Conservation (phyloP, 1,140 invertebrate species). For the Drosophila repletoides region DNA sequence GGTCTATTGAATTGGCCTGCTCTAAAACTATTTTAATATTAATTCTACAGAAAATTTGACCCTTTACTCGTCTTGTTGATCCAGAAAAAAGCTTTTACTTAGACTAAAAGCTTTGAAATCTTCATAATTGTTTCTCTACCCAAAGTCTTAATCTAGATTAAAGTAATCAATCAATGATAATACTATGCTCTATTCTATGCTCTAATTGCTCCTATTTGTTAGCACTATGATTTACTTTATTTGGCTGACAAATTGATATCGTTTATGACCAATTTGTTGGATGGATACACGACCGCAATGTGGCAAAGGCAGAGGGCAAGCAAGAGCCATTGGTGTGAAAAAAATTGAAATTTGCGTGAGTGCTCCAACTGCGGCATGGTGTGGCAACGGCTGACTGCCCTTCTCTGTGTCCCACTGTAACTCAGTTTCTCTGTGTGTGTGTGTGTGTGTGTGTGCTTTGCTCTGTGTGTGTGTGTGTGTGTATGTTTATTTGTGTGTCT, state of each 20-base stretch:
- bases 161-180: too few relatives aligned
- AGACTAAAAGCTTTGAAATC: too few relatives aligned
- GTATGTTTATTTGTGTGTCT: conserved; percentile 45
- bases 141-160: too few relatives aligned
- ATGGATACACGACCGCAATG: conserved; percentile 55
- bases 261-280: conserved; percentile 35
- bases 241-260: background rate
- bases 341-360: conserved; percentile 82
- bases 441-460: conserved; percentile 8
- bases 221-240: too few relatives aligned
- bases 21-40: too few relatives aligned
- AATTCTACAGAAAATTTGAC: too few relatives aligned
- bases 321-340: conserved; percentile 78
- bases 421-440: conserved; percentile 5
- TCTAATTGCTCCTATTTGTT: too few relatives aligned
- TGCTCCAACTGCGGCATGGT: conserved; percentile 73
- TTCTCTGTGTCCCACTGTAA: conserved; percentile 30
- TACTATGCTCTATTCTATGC: too few relatives aligned
- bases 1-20: too few relatives aligned
- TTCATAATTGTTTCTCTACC: too few relatives aligned
- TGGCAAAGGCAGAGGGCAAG: conserved; percentile 70
- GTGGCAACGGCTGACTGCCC: conserved; percentile 37
- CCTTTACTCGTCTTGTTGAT: too few relatives aligned
- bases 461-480: background rate
- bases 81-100: too few relatives aligned